These are phyloP conservation scores for Centroberyx gerrardi DNA, from an alignment of 2,797 vertebrate genomes.

Conservation along the genomic window DNA sequence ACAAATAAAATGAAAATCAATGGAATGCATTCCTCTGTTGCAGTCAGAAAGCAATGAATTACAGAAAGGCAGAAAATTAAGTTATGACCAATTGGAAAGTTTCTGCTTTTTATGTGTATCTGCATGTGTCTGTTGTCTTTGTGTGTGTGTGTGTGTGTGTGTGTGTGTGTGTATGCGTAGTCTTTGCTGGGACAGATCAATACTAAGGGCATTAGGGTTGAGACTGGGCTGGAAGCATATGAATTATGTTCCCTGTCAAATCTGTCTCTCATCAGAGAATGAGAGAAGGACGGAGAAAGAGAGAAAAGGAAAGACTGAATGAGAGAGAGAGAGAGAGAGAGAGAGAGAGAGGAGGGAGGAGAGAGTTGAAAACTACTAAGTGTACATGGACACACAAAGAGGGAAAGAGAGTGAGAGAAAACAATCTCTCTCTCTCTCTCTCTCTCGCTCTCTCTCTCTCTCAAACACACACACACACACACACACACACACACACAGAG, in stretches of 20 bases:
- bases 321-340: conserved; percentile 36
- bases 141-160: conserved; percentile 12
- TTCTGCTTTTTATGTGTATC: conserved; percentile 32
- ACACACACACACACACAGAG: conserved; percentile 88
- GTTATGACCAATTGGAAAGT: conserved; percentile 61
- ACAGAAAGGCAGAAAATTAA: conserved; percentile 64
- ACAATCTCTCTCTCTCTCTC: neutral
- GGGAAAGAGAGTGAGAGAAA: conserved; percentile 6
- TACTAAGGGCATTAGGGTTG: conserved; percentile 78
- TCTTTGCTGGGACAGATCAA: conserved; percentile 72
- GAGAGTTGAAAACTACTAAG: neutral
- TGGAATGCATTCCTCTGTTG: conserved; percentile 57
- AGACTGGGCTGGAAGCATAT: conserved; percentile 68
- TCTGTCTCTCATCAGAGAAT: conserved; percentile 54
- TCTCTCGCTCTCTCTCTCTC: too few relatives aligned
- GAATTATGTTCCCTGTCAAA: conserved; percentile 81
- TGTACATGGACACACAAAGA: neutral
- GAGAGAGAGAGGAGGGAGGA: conserved; percentile 11
- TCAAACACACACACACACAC: neutral
- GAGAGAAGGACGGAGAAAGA: conserved; percentile 69
- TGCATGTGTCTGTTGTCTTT: conserved; percentile 1
- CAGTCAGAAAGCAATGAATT: conserved; percentile 65
- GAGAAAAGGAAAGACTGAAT: conserved; percentile 63
- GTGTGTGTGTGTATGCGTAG: conserved; percentile 34
- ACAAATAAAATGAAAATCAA: conserved; percentile 64